phyloP scores from a whole-genome alignment of 1,140 invertebrate species.

The Lordiphosa stackelbergi region DNA sequence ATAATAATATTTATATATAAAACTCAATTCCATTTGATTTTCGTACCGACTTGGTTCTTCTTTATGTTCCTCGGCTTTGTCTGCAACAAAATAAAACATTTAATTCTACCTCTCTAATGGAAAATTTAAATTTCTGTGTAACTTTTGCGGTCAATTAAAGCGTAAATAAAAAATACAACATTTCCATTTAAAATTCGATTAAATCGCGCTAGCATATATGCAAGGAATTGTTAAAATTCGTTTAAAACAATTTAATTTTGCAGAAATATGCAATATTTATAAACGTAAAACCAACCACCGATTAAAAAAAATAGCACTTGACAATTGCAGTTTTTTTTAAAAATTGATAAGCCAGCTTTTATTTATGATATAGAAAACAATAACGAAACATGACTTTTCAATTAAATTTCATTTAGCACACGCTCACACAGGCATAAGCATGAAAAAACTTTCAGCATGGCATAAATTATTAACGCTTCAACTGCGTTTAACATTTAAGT shows the following conservation, averaged over 20 bases:
- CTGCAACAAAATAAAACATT: not conserved
- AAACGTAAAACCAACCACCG: constrained; percentile 54
- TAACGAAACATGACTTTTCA: constrained; percentile 37
- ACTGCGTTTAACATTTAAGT: constrained; percentile 8
- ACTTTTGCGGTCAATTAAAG: constrained; percentile 32
- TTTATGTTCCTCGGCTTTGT: constrained; percentile 3
- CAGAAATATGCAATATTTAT: constrained; percentile 7
- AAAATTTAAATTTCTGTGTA: not conserved
- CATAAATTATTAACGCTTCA: constrained; percentile 14
- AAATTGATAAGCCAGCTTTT: constrained; percentile 30
- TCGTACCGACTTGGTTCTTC: too few species aligned
- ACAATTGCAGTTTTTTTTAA: constrained; percentile 46
- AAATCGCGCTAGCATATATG: too few species aligned
- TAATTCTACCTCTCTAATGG: constrained; percentile 1
- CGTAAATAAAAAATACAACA: constrained; percentile 2
- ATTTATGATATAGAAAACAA: constrained; percentile 28
- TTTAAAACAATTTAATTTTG: not conserved
- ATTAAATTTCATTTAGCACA: constrained; percentile 42
- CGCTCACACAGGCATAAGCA: constrained; percentile 4
- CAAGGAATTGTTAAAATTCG: constrained; percentile 3
- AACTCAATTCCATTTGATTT: not conserved
- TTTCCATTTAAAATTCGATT: too few species aligned
- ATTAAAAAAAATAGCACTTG: constrained; percentile 37
- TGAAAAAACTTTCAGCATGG: constrained; percentile 8
- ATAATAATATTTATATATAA: constrained; percentile 15